Conservation (phyloP, 1,140 invertebrate genomes). For the Gonatopus flavifemur region DNA sequence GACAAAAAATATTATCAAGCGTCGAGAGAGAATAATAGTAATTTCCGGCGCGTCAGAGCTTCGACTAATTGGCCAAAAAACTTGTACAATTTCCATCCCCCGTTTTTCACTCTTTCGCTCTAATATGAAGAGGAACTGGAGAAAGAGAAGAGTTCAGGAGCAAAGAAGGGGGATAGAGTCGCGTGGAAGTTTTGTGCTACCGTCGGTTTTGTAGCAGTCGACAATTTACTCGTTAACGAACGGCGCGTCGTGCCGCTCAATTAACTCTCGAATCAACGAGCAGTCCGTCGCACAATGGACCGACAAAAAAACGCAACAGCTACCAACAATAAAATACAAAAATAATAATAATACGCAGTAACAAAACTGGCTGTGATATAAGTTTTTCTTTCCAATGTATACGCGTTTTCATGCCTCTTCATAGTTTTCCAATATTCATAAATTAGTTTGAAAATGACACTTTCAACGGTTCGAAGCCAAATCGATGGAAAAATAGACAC, state of each 20-base stretch:
- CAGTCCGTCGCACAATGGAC: too few species aligned
- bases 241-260: slow-evolving; percentile 46
- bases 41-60: slow-evolving; percentile 45
- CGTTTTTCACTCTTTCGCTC: background rate
- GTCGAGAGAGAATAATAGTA: slow-evolving; percentile 33
- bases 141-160: background rate
- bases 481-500: too few species aligned
- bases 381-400: too few species aligned
- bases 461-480: too few species aligned
- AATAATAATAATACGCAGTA: too few species aligned
- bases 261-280: slow-evolving; percentile 48
- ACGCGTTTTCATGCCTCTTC: too few species aligned
- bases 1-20: too few species aligned
- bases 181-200: slow-evolving; percentile 11
- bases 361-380: too few species aligned
- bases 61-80: slow-evolving; percentile 46
- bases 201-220: slow-evolving; percentile 30
- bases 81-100: slow-evolving; percentile 38
- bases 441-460: too few species aligned
- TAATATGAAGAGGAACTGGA: background rate
- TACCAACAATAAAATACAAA: too few species aligned
- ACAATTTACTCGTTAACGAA: slow-evolving; percentile 53
- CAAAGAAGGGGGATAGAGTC: background rate
- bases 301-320: too few species aligned
- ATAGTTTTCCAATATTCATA: too few species aligned